Evolutionary conservation across 1,140 invertebrate species (phyloP).

Genomic region (Saccostrea echinata): DNA sequence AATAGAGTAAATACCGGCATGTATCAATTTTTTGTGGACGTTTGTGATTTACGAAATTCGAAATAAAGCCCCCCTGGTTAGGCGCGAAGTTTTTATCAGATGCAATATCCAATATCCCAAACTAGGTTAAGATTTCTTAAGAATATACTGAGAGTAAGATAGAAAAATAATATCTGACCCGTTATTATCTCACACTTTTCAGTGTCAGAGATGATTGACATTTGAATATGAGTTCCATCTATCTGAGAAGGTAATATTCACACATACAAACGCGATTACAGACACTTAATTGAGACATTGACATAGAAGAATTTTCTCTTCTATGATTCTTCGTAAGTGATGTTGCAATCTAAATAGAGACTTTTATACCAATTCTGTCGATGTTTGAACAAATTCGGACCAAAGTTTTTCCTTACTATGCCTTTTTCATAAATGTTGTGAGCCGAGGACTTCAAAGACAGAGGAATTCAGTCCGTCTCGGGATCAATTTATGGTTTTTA

Average conservation of each 20-base stretch:
- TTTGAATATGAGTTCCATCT: neutral
- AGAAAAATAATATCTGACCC: neutral
- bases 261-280: neutral
- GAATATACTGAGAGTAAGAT: neutral
- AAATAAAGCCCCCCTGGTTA: neutral
- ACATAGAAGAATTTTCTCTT: neutral
- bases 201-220: neutral
- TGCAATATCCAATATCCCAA: neutral
- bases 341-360: neutral
- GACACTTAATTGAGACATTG: neutral
- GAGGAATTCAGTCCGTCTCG: neutral
- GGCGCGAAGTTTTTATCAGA: neutral
- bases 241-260: neutral
- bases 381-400: conserved; percentile 16
- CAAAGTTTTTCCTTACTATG: neutral
- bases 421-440: neutral
- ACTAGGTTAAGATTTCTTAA: neutral
- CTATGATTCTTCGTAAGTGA: neutral
- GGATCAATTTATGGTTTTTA: neutral
- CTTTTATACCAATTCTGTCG: neutral
- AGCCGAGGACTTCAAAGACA: neutral
- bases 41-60: neutral
- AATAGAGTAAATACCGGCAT: neutral
- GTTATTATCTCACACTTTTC: neutral
- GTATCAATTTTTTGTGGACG: neutral